Evolutionary conservation across 1,140 invertebrate genomes (phyloP).

Genomic region (Pinna nobilis): DNA sequence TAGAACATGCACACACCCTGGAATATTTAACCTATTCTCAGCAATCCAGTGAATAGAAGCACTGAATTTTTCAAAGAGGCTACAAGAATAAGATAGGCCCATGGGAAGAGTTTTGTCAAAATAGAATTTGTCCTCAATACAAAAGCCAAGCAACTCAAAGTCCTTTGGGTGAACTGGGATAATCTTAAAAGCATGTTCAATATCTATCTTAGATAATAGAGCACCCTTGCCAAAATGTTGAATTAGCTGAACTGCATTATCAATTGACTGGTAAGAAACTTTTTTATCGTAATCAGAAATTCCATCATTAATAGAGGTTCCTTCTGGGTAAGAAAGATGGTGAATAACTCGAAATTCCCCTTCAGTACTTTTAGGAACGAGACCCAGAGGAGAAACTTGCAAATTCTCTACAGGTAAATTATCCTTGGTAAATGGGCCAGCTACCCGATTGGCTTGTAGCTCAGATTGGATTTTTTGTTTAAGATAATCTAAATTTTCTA

Average conservation of each 20-base stretch:
- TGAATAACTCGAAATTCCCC: conserved; percentile 30
- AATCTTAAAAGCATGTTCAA: conserved; percentile 19
- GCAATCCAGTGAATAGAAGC: conserved; percentile 18
- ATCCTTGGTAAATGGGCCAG: not conserved
- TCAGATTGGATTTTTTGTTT: conserved; percentile 19
- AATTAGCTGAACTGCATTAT: conserved; percentile 15
- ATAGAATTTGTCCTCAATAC: not conserved
- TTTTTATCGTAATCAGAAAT: not conserved
- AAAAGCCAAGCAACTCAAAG: conserved; percentile 10
- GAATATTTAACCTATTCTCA: not conserved
- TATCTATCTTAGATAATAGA: conserved; percentile 20
- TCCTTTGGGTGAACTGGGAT: conserved; percentile 12
- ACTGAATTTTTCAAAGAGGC: conserved; percentile 30
- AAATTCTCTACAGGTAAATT: conserved; percentile 10
- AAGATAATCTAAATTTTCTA: conserved; percentile 3
- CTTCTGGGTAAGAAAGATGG: conserved; percentile 23
- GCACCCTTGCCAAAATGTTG: not conserved
- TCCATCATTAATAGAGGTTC: conserved; percentile 23
- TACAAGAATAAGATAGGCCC: conserved; percentile 25
- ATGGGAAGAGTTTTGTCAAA: conserved; percentile 22
- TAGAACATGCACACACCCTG: conserved; percentile 16
- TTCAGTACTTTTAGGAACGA: conserved; percentile 19
- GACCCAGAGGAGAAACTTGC: conserved; percentile 16
- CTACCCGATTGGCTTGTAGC: conserved; percentile 1
- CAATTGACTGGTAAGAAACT: conserved; percentile 23